Evolutionary conservation across 1,140 invertebrate species (phyloP).

Genomic region (Capitella teleta): DNA sequence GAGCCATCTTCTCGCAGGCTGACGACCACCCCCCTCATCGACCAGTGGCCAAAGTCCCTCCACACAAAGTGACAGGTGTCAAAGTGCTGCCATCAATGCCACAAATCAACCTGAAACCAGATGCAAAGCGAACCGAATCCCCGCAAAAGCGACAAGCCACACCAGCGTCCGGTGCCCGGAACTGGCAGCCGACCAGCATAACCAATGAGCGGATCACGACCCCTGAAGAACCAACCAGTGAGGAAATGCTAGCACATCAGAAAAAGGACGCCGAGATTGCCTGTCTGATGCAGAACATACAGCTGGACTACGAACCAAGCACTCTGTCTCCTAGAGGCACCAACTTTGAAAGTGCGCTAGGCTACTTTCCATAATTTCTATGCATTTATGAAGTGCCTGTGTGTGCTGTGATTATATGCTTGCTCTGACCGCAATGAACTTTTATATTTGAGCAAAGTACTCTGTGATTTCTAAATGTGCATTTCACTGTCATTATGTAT

Average conservation of each 20-base stretch:
- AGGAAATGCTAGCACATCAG: background rate
- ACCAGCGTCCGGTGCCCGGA: too few species aligned
- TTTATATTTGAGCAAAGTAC: too few species aligned
- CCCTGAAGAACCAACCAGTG: background rate
- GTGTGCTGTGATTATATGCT: too few species aligned
- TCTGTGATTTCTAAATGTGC: too few species aligned
- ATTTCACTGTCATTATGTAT: too few species aligned
- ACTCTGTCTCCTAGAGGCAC: background rate
- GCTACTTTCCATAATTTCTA: slow-evolving; percentile 4
- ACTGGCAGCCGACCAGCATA: background rate
- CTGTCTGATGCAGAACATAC: slow-evolving; percentile 1
- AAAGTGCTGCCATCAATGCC: background rate
- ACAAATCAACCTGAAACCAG: background rate
- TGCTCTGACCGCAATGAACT: too few species aligned
- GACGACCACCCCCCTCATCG: too few species aligned
- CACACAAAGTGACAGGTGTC: slow-evolving; percentile 3
- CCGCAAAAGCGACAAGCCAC: background rate
- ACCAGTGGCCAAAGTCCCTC: background rate
- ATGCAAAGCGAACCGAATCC: background rate
- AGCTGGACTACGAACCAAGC: slow-evolving; percentile 1
- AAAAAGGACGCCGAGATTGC: slow-evolving; percentile 12
- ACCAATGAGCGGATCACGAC: background rate
- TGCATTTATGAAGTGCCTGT: too few species aligned
- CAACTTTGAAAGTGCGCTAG: slow-evolving; percentile 5
- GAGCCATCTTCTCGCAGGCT: too few species aligned